These are phyloP conservation scores for Podarcis lilfordi DNA, from an alignment of 2,797 vertebrate species.

Conservation along the genomic window DNA sequence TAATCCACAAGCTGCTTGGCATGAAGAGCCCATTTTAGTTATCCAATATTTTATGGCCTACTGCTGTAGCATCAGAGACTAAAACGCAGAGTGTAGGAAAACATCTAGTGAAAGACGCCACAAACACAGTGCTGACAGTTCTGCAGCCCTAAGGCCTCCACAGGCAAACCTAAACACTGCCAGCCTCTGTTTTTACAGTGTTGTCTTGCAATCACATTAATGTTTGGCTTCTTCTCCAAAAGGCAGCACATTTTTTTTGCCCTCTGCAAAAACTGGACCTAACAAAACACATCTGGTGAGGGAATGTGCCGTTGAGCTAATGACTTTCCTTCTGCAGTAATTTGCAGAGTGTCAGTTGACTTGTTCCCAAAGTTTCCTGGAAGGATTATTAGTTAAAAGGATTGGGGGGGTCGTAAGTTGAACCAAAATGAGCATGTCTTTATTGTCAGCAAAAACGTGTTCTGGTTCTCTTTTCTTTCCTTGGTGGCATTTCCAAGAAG, in stretches of 20 bases:
- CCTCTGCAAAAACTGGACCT: not conserved
- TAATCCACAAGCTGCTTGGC: not conserved
- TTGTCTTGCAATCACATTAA: not conserved
- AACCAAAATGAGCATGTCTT: not conserved
- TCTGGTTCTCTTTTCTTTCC: not conserved
- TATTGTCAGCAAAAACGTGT: not conserved
- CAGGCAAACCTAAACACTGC: not conserved
- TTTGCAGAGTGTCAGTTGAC: not conserved
- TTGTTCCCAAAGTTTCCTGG: not conserved
- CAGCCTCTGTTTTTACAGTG: not conserved
- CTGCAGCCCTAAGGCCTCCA: not conserved
- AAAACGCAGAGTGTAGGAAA: not conserved
- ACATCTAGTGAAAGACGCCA: not conserved
- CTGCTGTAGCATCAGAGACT: not conserved
- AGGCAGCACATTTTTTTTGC: not conserved
- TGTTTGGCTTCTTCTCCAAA: not conserved
- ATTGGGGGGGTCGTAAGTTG: too few relatives aligned
- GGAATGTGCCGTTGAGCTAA: not conserved
- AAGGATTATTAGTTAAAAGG: not conserved
- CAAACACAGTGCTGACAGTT: not conserved
- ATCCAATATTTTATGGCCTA: not conserved
- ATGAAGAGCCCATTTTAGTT: constrained; percentile 7
- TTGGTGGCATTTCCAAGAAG: not conserved
- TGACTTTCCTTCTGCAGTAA: not conserved
- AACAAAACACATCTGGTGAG: not conserved